Conservation (phyloP, 2,113 vertebrate genomes). For the Baryphthengus martii region DNA sequence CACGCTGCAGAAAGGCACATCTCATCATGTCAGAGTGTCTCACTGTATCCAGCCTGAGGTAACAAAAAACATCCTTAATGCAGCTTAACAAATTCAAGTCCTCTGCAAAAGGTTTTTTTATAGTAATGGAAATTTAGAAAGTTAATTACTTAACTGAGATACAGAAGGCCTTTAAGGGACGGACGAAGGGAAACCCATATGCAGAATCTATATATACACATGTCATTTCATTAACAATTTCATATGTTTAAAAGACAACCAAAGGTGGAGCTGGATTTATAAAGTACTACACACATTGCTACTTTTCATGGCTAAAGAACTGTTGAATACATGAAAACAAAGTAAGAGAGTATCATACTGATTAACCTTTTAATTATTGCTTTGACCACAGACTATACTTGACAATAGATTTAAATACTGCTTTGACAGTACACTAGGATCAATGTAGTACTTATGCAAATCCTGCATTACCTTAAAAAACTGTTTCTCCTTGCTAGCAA, state of each 20-base stretch:
- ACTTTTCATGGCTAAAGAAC: not conserved
- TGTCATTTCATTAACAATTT: not conserved
- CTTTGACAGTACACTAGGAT: not conserved
- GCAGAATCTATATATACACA: not conserved
- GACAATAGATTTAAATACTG: not conserved
- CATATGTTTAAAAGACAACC: not conserved
- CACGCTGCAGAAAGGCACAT: not conserved
- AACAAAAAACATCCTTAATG: not conserved
- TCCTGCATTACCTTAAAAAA: not conserved
- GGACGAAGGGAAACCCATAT: not conserved
- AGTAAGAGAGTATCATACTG: not conserved
- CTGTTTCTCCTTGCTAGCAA: not conserved
- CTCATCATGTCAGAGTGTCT: not conserved
- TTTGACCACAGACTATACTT: not conserved
- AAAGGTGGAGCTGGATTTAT: not conserved
- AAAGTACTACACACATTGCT: accelerated
- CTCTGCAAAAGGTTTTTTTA: not conserved
- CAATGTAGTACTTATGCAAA: not conserved
- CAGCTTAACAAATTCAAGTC: not conserved
- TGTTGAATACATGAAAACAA: not conserved
- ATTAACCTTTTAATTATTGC: not conserved
- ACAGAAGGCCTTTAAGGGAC: not conserved
- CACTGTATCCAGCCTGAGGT: not conserved
- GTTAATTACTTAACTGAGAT: not conserved
- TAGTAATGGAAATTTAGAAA: not conserved